Base-by-base conservation (phyloP, 2,888 invertebrate genomes). In the Salticus scenicus region DNA sequence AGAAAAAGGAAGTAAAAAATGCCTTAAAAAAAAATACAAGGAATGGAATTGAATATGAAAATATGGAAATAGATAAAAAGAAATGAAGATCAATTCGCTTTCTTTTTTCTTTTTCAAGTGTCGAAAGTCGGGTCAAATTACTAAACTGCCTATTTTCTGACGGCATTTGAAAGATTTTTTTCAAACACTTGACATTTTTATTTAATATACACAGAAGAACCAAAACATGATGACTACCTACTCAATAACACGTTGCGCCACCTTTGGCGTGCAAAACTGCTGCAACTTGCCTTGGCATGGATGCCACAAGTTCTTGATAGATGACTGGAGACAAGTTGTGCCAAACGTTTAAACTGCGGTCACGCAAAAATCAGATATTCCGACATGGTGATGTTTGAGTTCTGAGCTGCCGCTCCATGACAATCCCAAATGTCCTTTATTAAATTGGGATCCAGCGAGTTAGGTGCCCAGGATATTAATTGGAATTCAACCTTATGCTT, bases 401-500 rank as follows among this genome's bases (percentile, higher is more conserved):
- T 47, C 72, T 72, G 28, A 72, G 47, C 47, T 51, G 30, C 30
- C 51, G 47, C n/a, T 17, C 28, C 72, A 42, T 28, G 51, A n/a
- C 24, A n/a, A 72, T 72, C 47, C 75, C 64, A 75, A 66, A 0
- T 37, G 42, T 64, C 41, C 20, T 75, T 66, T 41, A 75, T 75
- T 5, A 27, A 57, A 66, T 75, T 75, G n/a, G 66, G 75, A 33
- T 75, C 64, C 41, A 31, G 75, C 28, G 37, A 33, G 28, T 64
- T 27, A 64, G 10, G 31, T 24, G 14, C 57, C 57, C 51, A 73
- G 51, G 57, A 51, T 31, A 51, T 73, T 57, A 57, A 63, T 28
- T 33, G 51, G 33, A 73, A 51, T 33, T 73, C 57, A 51, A 10
- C 57, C 31, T 30, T 27, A 73, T 73, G 30, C 24, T 75, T 66